Evolutionary conservation across 2,797 vertebrate species (phyloP), one percentile per base, ranked within the genome.

Genomic region (Sparidentex hasta): DNA sequence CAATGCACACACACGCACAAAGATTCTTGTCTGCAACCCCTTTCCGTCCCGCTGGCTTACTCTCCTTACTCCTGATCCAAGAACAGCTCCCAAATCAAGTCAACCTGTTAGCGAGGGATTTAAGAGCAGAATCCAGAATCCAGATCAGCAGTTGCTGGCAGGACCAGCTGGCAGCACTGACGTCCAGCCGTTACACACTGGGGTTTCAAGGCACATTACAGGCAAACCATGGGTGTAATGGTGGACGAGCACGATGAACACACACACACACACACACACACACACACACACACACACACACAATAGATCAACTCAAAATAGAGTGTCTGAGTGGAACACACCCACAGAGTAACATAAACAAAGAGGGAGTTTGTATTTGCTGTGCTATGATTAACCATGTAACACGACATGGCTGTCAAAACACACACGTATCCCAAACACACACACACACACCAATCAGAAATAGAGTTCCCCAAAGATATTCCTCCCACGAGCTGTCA

Each of bases 401-500:
- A 80, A 82, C n/a, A 33, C 11, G 2, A 72, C 64, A 61, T 41
- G 47, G 74, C 78, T 67, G 72, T 85, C 41, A 80, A 82, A 88
- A 86, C 68, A 75, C 13, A 1, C 55, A 57, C 12, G 16, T 29
- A 81, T 54, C 27, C 69, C 27, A 27, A 27, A 82, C 27, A 81
- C 75, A 71, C 74, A 80, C 33, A 57, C 74, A 71, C 33, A 57
- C 74, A 71, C 27, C 51, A 63, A 66, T 78, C 76, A 76, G 63
- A 86, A 76, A 74, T 38, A 83, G 77, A 63, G 63, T 62, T 83
- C 54, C 79, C 82, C 67, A 58, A 78, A 89, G 86, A 82, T 58
- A 76, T 87, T 82, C 80, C 87, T 91, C 84, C 88, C 81, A 89
- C 75, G n/a, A 71, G 73, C 88, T 88, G 87, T 86, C 83, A 87